Evolutionary conservation across 2,113 vertebrate genomes (phyloP).

Genomic region (Atherinomorus stipes): DNA sequence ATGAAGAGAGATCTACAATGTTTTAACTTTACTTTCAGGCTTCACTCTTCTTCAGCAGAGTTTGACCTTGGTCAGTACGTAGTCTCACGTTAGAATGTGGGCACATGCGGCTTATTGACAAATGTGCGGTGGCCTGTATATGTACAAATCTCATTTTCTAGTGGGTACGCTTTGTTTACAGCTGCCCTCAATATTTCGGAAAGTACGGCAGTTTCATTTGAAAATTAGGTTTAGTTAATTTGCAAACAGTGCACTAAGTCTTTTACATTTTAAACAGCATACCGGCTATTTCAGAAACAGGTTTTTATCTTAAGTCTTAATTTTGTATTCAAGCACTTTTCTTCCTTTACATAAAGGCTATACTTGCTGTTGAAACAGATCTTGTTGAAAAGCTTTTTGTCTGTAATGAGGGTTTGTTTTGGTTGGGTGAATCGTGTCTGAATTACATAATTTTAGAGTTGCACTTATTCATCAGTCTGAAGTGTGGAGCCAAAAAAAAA

Average conservation of each 20-base stretch:
- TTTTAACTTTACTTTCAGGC: too few species aligned
- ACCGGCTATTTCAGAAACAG: neutral
- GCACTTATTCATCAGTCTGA: constrained; percentile 46
- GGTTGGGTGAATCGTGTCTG: constrained; percentile 54
- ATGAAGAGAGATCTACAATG: too few species aligned
- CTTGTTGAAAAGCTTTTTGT: constrained; percentile 40
- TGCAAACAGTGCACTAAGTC: neutral
- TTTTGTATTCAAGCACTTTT: constrained; percentile 6
- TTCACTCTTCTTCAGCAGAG: too few species aligned
- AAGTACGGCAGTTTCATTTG: too few species aligned
- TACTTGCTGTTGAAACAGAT: constrained; percentile 11
- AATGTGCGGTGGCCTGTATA: too few species aligned
- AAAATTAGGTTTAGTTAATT: neutral
- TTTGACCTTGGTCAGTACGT: too few species aligned
- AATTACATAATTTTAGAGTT: constrained; percentile 64
- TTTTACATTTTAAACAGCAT: neutral
- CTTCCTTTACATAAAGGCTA: constrained; percentile 15
- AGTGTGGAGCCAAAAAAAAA: constrained; percentile 25
- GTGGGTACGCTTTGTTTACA: too few species aligned
- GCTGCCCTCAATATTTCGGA: too few species aligned
- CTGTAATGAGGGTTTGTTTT: constrained; percentile 62
- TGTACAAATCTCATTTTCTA: too few species aligned
- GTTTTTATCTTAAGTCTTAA: neutral
- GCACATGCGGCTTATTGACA: too few species aligned
- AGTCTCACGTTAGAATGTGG: too few species aligned